Conservation (phyloP, 53 echinoderm and acorn worm genomes). For the Arbacia lixula region DNA sequence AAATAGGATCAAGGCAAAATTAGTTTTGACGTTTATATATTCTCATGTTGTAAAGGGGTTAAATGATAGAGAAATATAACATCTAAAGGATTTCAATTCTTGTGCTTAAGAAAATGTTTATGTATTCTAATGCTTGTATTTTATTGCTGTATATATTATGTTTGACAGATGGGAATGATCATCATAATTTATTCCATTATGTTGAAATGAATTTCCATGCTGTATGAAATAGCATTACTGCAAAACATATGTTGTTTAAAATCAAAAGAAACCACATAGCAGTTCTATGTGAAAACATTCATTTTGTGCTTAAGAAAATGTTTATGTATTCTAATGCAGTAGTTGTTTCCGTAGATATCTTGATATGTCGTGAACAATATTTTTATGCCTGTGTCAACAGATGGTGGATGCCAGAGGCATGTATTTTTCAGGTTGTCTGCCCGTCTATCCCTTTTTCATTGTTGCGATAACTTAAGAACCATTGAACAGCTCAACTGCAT, state of each 20-base stretch:
- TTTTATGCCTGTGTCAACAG: conserved; percentile 12
- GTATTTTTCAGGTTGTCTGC: conserved; percentile 27
- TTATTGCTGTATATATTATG: too few species aligned
- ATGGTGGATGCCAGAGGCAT: conserved; percentile 27
- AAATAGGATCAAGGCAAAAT: not conserved
- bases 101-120: too few species aligned
- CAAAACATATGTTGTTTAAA: too few species aligned
- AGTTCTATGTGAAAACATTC: too few species aligned
- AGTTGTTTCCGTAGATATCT: not conserved
- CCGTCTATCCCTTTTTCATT: conserved; percentile 24
- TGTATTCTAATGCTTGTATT: too few species aligned
- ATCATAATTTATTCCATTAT: too few species aligned
- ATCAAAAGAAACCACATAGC: too few species aligned
- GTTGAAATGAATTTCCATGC: too few species aligned
- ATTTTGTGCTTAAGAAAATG: conserved; percentile 1
- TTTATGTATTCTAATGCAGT: conserved; percentile 13
- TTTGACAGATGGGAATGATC: too few species aligned
- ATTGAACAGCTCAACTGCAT: too few species aligned
- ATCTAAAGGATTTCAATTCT: conserved; percentile 3
- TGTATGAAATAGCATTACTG: too few species aligned
- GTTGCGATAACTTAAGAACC: too few species aligned
- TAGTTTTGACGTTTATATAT: not conserved
- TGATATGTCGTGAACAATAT: conserved; percentile 8
- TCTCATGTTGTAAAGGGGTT: conserved; percentile 12
- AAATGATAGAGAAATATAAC: conserved; percentile 1